Evolutionary conservation across 2,113 vertebrate genomes (phyloP).

Genomic region (Nothoprocta perdicaria): DNA sequence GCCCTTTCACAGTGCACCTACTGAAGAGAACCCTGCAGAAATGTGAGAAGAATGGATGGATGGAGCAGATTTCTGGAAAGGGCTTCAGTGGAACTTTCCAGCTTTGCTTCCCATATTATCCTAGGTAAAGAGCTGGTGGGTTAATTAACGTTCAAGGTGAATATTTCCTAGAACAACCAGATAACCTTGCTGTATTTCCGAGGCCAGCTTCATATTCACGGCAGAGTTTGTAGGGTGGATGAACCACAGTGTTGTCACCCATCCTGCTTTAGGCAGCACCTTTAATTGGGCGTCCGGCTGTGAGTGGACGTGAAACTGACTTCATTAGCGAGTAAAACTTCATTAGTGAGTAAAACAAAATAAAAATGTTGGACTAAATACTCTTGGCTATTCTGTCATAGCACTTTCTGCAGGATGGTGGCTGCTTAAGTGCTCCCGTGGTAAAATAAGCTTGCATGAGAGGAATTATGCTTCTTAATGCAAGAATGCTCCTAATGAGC

Average conservation of each 20-base stretch:
- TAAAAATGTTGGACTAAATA: neutral
- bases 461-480: neutral
- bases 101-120: conserved; percentile 95
- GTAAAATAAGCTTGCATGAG: neutral
- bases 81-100: conserved; percentile 97
- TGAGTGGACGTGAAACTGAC: neutral
- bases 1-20: conserved; percentile 82
- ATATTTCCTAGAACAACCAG: neutral
- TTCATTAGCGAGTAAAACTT: neutral
- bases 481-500: neutral
- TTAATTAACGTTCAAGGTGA: rapidly evolving
- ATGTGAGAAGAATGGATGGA: conserved; percentile 97
- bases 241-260: neutral
- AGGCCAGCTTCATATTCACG: rapidly evolving
- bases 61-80: conserved; percentile 97
- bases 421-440: neutral
- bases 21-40: conserved; percentile 94
- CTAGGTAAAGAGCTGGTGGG: conserved; percentile 82
- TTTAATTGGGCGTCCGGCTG: neutral
- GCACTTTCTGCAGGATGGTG: neutral
- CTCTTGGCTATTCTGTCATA: neutral
- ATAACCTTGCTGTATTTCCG: neutral
- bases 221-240: neutral
- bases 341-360: neutral
- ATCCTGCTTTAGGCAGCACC: neutral